A percentile compares a stretch with the other conserved stretches of the same genome.
phyloP scores from a whole-genome alignment of 1,140 invertebrate genomes.

The Cherax quadricarinatus region DNA sequence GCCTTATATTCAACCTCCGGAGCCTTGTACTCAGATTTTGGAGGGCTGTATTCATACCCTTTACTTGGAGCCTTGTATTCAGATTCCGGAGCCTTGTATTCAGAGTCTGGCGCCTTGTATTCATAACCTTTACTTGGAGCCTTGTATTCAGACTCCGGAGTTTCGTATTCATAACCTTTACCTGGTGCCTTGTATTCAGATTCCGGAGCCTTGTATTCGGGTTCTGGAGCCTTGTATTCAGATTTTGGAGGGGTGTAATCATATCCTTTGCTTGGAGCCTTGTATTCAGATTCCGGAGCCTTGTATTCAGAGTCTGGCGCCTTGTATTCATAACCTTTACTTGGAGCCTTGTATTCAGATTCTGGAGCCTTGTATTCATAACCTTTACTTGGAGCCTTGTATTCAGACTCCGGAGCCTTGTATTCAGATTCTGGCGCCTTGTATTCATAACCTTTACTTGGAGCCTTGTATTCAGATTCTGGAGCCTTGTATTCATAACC shows the following conservation, averaged over 20 bases:
- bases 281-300: constrained; percentile 35
- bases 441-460: not conserved
- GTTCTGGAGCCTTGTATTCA: constrained; percentile 29
- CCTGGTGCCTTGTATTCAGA: constrained; percentile 36
- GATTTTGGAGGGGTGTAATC: constrained; percentile 1
- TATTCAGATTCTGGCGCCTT: constrained; percentile 39
- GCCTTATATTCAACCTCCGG: constrained; percentile 22
- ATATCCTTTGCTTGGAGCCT: constrained; percentile 45
- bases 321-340: not conserved
- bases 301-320: constrained; percentile 39
- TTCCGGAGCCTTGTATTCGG: constrained; percentile 30
- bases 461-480: constrained; percentile 38
- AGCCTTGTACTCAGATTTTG: constrained; percentile 28
- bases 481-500: constrained; percentile 47
- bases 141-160: constrained; percentile 36
- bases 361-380: not conserved
- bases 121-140: not conserved
- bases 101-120: constrained; percentile 43
- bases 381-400: constrained; percentile 22
- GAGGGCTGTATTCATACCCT: not conserved
- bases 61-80: constrained; percentile 36
- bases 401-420: constrained; percentile 40
- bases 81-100: constrained; percentile 37
- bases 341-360: constrained; percentile 36
- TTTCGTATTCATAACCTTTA: constrained; percentile 32